Base-by-base conservation (phyloP, 2,797 vertebrate genomes). In the Pelobates cultripes region DNA sequence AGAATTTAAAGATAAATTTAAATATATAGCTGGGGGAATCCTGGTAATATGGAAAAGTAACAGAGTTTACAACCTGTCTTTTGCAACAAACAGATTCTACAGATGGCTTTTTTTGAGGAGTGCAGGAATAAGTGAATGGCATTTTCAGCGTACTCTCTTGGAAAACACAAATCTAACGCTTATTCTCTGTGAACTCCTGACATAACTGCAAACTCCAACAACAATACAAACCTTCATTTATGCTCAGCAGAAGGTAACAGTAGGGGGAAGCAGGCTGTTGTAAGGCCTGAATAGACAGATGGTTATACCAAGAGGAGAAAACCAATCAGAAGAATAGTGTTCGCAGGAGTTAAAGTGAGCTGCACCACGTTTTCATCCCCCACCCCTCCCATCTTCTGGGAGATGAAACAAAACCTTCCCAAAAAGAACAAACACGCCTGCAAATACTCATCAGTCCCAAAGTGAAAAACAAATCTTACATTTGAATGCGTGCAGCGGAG, bases 271-370 rank as follows among this genome's bases (percentile, higher is more conserved):
- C 42, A 17, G 78, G 73, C 60, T 66, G 70, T 74, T 67, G 7
- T 4, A 72, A 88, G 77, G 45, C 79, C 75, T 86, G 81, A 73
- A 71, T n/a, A 78, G 88, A 80, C 83, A 82, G 10, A 51, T 47
- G 79, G 87, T 79, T 72, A 44, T 0, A 60, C 84, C 80, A 74
- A 73, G 64, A 84, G 77, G 77, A 28, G 55, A 55, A 85, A 86
- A 86, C 80, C 3, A 0, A 83, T 73, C 87, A 83, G 0, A 72
- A 76, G 84, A 85, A 72, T 73, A 64, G 7, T 61, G 64, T 77
- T 73, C 79, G 85, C 73, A 78, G 86, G 82, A 88, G 85, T 4
- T n/a, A 86, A 71, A 88, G 86, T 80, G 84, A 89, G 74, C 86
- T 87, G 88, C 85, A 81, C 3, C 1, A 43, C 70, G 83, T 84